Evolutionary conservation across 2,888 invertebrate species (phyloP), one percentile per base, ranked within the genome.

Genomic region (Phasia obesa): DNA sequence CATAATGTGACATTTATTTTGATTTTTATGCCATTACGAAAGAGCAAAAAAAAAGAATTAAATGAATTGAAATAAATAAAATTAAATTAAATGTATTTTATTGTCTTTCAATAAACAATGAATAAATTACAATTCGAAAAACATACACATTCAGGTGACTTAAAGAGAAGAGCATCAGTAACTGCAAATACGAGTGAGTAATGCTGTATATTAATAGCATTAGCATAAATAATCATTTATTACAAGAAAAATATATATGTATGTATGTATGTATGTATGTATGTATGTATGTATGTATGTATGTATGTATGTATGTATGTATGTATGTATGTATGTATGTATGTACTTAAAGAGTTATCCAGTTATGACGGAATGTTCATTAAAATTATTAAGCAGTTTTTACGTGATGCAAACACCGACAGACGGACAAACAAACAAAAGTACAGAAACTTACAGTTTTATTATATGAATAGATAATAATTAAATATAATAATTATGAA

Each of bases 141-240:
- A 15, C 15, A 23, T 13, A 57, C 3, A 42, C 7, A 73, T 31
- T 23, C 47, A 42, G 31, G 17, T 27, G 11, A 35, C 15, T 42
- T n/a, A 13, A 42, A 42, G n/a, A 59, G 62, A 53, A 53, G 53
- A 64, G 27, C 62, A 62, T 35, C 53, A 17, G 23, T 35, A 64
- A 64, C 21, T 55, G 44, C 27, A 55, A 44, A 47, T 23, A n/a
- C n/a, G n/a, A n/a, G n/a, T n/a, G n/a, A n/a, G n/a, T n/a, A 47
- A 17, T 27, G 21, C 31, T 57, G 47, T 77, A 77, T 69, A 81
- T 77, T 77, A 65, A 62, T 53, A 62, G 42, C 67, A 77, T 81
- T 81, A 81, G 55, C 81, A 81, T 81, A 74, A 81, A 77, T 77
- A 76, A 73, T 73, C 76, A 73, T 77, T 81, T 77, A 81, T 73